Conservation (phyloP, 2,113 vertebrate species). For the Pitta sordida region DNA sequence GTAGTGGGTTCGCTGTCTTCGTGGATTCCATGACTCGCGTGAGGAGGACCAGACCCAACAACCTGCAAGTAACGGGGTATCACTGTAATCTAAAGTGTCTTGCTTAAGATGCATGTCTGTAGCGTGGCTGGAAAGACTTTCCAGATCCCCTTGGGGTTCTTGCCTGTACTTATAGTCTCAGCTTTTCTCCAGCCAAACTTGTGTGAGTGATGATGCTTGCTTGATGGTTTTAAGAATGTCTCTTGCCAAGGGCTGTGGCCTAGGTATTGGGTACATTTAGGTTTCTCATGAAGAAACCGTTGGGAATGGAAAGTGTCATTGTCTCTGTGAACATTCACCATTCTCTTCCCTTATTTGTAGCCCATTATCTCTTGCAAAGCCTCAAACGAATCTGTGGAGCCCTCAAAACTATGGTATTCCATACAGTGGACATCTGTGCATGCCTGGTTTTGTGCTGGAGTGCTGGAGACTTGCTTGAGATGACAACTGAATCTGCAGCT, state of each 20-base stretch:
- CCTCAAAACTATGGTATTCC: background rate
- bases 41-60: too few relatives aligned
- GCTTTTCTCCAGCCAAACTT: background rate
- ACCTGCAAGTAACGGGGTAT: too few relatives aligned
- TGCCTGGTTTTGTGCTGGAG: background rate
- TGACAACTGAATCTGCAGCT: background rate
- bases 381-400: background rate
- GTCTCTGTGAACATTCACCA: background rate
- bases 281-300: background rate
- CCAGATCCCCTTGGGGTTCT: background rate
- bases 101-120: background rate
- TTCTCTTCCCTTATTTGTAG: background rate
- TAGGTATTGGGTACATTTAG: background rate
- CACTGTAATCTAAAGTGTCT: background rate
- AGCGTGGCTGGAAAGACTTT: background rate
- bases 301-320: background rate
- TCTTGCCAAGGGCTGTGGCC: background rate
- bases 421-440: rapidly evolving
- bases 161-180: background rate
- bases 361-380: background rate
- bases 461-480: background rate
- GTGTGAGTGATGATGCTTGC: background rate
- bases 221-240: background rate
- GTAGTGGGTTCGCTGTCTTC: too few relatives aligned
- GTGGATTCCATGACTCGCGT: too few relatives aligned